phyloP scores from a whole-genome alignment of 2,113 vertebrate species.

The Tenebrosternarchus preto region DNA sequence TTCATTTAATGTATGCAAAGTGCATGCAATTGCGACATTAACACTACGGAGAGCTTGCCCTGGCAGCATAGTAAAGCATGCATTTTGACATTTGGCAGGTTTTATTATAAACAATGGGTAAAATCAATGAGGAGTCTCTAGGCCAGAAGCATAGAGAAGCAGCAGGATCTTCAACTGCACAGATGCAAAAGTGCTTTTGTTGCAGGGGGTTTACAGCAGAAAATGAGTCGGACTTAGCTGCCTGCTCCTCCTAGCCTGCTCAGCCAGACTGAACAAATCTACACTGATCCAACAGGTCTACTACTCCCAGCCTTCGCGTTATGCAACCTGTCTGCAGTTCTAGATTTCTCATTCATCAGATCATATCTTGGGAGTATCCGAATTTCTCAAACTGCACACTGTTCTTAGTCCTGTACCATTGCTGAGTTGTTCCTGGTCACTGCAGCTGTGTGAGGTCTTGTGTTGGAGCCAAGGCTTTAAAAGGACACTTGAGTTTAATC shows the following conservation, averaged over 20 bases:
- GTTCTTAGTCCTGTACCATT: not conserved
- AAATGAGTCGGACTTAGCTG: not conserved
- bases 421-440: not conserved
- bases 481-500: slow-evolving; percentile 51
- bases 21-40: slow-evolving; percentile 46
- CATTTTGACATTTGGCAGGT: slow-evolving; percentile 47
- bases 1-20: slow-evolving; percentile 60
- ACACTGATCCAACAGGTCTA: slow-evolving; percentile 7
- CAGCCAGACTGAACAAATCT: slow-evolving; percentile 25
- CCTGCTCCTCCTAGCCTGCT: not conserved
- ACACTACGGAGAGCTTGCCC: slow-evolving; percentile 51
- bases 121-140: slow-evolving; percentile 2
- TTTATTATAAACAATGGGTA: slow-evolving; percentile 44
- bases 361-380: too few species aligned
- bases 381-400: slow-evolving; percentile 2
- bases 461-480: not conserved
- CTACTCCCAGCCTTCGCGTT: slow-evolving; percentile 18
- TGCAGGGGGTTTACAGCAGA: slow-evolving; percentile 6
- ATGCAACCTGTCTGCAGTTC: not conserved
- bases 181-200: slow-evolving; percentile 34
- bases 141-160: slow-evolving; percentile 3
- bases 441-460: not conserved
- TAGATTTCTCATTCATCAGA: not conserved
- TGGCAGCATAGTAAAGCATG: slow-evolving; percentile 39
- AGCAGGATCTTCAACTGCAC: slow-evolving; percentile 17